These are phyloP conservation scores for Rutpela maculata DNA, from an alignment of 2,888 invertebrate genomes.

Conservation along the genomic window DNA sequence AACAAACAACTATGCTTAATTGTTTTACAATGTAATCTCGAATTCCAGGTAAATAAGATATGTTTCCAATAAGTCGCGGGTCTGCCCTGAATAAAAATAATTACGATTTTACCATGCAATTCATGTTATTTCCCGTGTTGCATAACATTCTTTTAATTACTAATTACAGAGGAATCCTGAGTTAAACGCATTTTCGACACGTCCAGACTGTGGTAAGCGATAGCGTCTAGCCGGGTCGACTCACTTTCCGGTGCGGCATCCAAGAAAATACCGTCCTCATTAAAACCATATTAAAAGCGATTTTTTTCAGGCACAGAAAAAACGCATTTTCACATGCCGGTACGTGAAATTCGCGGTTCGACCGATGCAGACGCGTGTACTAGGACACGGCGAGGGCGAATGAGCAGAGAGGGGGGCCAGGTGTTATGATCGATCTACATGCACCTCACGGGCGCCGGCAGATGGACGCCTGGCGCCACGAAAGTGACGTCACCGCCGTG, in stretches of 20 bases:
- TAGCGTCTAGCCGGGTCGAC: background rate
- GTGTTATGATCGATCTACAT: conserved; percentile 70
- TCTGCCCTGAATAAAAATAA: background rate
- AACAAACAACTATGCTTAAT: background rate
- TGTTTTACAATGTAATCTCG: background rate
- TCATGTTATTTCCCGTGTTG: background rate
- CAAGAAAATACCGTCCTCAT: background rate
- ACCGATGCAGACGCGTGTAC: conserved; percentile 22
- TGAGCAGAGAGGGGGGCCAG: conserved; percentile 59
- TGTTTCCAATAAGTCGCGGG: background rate
- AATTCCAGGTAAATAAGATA: background rate
- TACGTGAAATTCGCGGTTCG: conserved; percentile 8
- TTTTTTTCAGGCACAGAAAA: background rate
- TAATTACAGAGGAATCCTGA: background rate
- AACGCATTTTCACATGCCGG: conserved; percentile 7
- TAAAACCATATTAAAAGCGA: background rate
- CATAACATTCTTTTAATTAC: conserved; percentile 19
- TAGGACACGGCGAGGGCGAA: conserved; percentile 22
- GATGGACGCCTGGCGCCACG: conserved; percentile 71
- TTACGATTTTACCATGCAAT: background rate
- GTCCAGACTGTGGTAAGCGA: background rate
- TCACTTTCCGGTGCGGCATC: conserved; percentile 7
- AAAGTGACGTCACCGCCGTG: conserved; percentile 65
- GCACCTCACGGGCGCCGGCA: conserved; percentile 70
- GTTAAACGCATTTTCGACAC: conserved; percentile 13